phyloP scores from a whole-genome alignment of 2,888 invertebrate species.

The Orchesellides sinensis region DNA sequence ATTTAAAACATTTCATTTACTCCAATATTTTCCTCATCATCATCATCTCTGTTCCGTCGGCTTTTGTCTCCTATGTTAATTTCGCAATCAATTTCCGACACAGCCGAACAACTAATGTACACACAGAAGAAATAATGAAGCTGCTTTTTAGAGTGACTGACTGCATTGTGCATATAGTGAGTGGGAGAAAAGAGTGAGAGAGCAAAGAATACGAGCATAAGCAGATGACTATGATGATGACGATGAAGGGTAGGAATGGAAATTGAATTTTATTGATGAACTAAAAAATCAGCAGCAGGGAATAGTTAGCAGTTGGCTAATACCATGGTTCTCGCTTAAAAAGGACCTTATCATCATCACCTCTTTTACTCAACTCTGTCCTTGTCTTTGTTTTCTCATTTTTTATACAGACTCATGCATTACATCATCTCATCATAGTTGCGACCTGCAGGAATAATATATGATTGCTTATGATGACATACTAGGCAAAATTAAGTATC shows the following conservation, averaged over 20 bases:
- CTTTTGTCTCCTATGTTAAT: constrained; percentile 71
- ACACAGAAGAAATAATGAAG: constrained; percentile 44
- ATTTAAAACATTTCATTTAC: constrained; percentile 63
- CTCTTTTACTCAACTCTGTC: constrained; percentile 7
- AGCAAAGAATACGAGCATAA: constrained; percentile 33
- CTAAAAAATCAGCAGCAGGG: constrained; percentile 63
- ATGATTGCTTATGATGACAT: constrained; percentile 15
- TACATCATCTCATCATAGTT: constrained; percentile 26
- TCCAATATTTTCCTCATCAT: constrained; percentile 56
- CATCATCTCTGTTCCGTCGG: constrained; percentile 42
- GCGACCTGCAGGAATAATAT: not conserved
- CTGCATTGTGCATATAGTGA: constrained; percentile 6
- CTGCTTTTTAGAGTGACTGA: constrained; percentile 12
- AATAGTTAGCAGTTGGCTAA: constrained; percentile 67
- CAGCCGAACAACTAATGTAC: constrained; percentile 64
- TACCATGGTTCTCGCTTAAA: constrained; percentile 33
- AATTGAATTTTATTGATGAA: constrained; percentile 72
- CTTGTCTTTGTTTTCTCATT: constrained; percentile 26
- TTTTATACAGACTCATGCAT: constrained; percentile 15
- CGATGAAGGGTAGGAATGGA: constrained; percentile 60
- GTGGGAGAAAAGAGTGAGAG: constrained; percentile 24
- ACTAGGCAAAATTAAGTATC: constrained; percentile 38
- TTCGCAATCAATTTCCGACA: constrained; percentile 72
- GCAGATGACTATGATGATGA: constrained; percentile 43
- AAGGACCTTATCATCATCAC: constrained; percentile 17